phyloP scores from a whole-genome alignment of 2,888 invertebrate species.

The Drosophila aldrichi region DNA sequence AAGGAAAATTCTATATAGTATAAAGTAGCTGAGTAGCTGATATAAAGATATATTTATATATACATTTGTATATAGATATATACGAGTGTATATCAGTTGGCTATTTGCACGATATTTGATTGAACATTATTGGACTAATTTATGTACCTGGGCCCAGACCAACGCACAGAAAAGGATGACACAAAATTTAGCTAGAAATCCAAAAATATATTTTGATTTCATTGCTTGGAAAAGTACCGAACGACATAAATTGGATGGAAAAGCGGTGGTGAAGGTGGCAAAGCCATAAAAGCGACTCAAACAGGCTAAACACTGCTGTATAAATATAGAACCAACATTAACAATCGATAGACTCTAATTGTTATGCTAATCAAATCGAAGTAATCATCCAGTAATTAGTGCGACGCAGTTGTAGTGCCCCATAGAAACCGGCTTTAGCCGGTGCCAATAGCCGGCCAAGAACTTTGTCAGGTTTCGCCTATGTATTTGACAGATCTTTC shows the following conservation, averaged over 20 bases:
- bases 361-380: slow-evolving; percentile 30
- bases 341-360: slow-evolving; percentile 40
- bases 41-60: slow-evolving; percentile 1
- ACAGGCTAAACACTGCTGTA: neutral
- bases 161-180: slow-evolving; percentile 25
- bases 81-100: slow-evolving; percentile 14
- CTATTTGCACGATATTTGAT: slow-evolving; percentile 42
- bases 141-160: slow-evolving; percentile 48
- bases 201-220: slow-evolving; percentile 63
- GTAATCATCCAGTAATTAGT: slow-evolving; percentile 48
- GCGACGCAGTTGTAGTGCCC: slow-evolving; percentile 28
- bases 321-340: slow-evolving; percentile 27
- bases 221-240: slow-evolving; percentile 43
- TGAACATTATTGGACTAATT: slow-evolving; percentile 59
- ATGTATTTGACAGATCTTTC: slow-evolving; percentile 11
- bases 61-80: neutral
- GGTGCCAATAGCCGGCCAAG: slow-evolving; percentile 35
- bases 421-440: slow-evolving; percentile 36
- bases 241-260: slow-evolving; percentile 21
- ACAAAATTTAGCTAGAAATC: slow-evolving; percentile 37
- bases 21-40: slow-evolving; percentile 9
- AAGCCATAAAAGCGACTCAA: slow-evolving; percentile 53
- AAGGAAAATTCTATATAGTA: slow-evolving; percentile 10
- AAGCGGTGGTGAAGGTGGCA: slow-evolving; percentile 15
- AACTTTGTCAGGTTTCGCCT: slow-evolving; percentile 32